A percentile compares a stretch with the other conserved stretches of the same genome.
Conservation (phyloP, 2,113 vertebrate genomes). For the Pitta sordida region DNA sequence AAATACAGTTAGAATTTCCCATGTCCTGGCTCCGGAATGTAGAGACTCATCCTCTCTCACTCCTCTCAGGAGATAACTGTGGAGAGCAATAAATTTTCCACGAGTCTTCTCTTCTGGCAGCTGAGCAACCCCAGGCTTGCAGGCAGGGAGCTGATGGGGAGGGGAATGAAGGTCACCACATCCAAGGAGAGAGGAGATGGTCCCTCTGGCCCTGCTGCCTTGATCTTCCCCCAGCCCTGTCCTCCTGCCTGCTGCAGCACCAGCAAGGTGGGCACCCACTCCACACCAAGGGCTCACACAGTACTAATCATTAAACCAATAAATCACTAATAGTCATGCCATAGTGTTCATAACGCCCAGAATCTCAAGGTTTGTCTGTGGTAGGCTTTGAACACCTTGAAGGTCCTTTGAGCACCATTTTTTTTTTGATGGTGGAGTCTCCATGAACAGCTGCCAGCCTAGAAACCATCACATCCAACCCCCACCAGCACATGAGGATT, state of each 20-base stretch:
- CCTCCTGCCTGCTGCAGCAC: not conserved
- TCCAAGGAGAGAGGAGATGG: not conserved
- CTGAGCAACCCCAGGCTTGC: not conserved
- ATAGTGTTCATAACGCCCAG: not conserved
- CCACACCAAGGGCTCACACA: not conserved
- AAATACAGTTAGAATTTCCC: not conserved
- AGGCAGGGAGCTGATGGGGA: not conserved
- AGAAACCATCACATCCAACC: not conserved
- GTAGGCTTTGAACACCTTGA: not conserved
- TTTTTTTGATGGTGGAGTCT: not conserved
- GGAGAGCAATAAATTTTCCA: not conserved
- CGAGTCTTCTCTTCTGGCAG: not conserved
- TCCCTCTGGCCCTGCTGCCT: not conserved
- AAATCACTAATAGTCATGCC: too few relatives aligned
- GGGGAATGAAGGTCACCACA: not conserved
- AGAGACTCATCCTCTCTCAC: not conserved
- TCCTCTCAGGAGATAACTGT: not conserved
- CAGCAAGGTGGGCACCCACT: not conserved
- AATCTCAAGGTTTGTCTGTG: not conserved
- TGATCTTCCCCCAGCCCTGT: not conserved
- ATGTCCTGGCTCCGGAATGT: not conserved
- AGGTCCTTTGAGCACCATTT: not conserved
- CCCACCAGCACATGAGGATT: not conserved
- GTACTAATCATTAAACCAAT: too few relatives aligned
- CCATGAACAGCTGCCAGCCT: not conserved